Percentiles rank a stretch among this genome's conserved stretches.
Conservation (phyloP, 2,797 vertebrate genomes). For the Dryobates pubescens region DNA sequence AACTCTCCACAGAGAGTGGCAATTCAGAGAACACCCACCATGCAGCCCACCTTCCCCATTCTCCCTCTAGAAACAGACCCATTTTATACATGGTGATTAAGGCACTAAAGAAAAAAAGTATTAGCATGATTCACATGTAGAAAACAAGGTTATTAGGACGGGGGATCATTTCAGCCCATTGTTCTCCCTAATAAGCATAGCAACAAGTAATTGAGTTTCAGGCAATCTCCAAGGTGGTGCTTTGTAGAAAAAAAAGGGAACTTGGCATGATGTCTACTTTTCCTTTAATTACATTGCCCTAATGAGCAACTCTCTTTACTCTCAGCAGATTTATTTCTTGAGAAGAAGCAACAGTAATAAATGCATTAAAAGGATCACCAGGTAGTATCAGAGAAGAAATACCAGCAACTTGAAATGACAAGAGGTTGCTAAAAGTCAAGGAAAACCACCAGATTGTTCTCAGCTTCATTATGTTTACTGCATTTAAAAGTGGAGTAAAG, state of each 20-base stretch:
- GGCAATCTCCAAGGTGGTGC: slow-evolving; percentile 72
- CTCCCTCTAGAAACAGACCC: slow-evolving; percentile 8
- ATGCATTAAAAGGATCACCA: not conserved
- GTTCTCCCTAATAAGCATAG: slow-evolving; percentile 75
- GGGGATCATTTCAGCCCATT: slow-evolving; percentile 68
- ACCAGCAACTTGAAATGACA: not conserved
- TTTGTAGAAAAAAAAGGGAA: slow-evolving; percentile 67
- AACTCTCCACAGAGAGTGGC: not conserved
- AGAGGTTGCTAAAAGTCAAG: not conserved
- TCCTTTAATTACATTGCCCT: slow-evolving; percentile 75
- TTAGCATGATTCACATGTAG: slow-evolving; percentile 68
- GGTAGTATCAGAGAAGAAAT: not conserved
- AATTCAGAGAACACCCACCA: slow-evolving; percentile 40
- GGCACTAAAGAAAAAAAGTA: slow-evolving; percentile 48
- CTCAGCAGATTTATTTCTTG: slow-evolving; percentile 63
- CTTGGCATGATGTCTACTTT: slow-evolving; percentile 71
- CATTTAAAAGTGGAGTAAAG: not conserved
- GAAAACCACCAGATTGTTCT: not conserved
- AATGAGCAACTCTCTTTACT: slow-evolving; percentile 68
- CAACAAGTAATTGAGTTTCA: slow-evolving; percentile 77
- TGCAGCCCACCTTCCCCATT: not conserved
- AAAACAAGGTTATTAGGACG: slow-evolving; percentile 76
- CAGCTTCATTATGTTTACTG: not conserved
- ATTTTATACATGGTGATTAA: slow-evolving; percentile 44
- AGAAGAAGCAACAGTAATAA: slow-evolving; percentile 55